These are phyloP conservation scores for Mustelus asterias DNA, from an alignment of 2,113 vertebrate genomes.

Conservation along the genomic window DNA sequence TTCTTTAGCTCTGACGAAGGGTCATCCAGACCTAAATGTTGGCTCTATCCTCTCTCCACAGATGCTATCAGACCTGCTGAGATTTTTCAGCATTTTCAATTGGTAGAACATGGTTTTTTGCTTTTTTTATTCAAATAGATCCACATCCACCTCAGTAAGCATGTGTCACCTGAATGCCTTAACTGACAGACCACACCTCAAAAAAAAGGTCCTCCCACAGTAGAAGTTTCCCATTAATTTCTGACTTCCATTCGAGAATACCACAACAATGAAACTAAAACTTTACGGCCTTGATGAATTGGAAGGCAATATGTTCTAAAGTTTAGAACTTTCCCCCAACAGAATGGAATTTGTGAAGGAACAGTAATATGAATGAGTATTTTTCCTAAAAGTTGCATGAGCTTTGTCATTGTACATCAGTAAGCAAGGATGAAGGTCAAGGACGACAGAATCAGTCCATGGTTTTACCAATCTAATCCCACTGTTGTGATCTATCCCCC, in stretches of 20 bases:
- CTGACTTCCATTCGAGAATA: not conserved
- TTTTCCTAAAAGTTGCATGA: not conserved
- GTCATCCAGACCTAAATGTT: too few relatives aligned
- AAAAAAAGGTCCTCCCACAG: not conserved
- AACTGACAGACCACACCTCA: not conserved
- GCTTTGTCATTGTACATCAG: not conserved
- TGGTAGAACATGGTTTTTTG: too few relatives aligned
- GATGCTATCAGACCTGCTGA: too few relatives aligned
- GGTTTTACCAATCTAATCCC: not conserved
- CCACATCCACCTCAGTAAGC: not conserved
- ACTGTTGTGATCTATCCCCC: not conserved
- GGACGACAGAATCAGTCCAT: not conserved
- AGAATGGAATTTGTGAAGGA: not conserved
- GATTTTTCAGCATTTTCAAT: too few relatives aligned
- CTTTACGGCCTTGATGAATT: not conserved
- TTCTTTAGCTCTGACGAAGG: too few relatives aligned
- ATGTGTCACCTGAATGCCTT: not conserved
- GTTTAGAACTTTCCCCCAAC: not conserved
- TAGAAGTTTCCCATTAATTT: not conserved
- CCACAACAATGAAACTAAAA: not conserved
- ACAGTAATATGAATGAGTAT: not conserved
- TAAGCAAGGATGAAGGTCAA: not conserved
- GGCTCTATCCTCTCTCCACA: too few relatives aligned
- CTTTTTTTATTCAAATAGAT: too few relatives aligned
- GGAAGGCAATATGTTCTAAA: not conserved